Conservation (phyloP, 2,888 invertebrate species). For the Sepiola atlantica region DNA sequence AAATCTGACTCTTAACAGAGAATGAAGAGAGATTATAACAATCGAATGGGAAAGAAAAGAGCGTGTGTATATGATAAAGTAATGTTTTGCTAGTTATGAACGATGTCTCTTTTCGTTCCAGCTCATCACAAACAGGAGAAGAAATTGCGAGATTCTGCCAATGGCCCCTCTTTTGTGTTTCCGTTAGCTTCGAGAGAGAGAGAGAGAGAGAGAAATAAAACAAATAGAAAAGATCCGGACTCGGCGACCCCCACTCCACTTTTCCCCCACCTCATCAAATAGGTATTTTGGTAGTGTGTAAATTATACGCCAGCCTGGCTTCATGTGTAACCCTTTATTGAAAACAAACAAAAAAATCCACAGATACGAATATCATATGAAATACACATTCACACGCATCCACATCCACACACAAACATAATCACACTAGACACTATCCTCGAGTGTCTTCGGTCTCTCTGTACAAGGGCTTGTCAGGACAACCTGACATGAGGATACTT, state of each 20-base stretch:
- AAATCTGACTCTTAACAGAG: neutral
- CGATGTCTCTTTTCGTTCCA: neutral
- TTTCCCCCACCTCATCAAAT: neutral
- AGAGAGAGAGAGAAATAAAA: constrained; percentile 34
- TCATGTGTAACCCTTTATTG: neutral
- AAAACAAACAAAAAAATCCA: no score
- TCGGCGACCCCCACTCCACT: neutral
- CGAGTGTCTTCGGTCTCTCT: no score
- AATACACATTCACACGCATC: neutral
- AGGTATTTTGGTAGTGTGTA: neutral
- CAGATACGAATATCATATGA: neutral
- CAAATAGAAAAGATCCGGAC: neutral
- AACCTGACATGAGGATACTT: no score
- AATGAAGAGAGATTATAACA: neutral
- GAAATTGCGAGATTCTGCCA: neutral
- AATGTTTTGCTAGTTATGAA: neutral
- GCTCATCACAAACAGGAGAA: neutral
- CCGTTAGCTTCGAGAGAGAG: neutral
- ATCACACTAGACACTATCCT: no score
- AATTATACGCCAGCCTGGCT: neutral
- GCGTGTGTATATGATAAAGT: no score
- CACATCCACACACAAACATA: neutral
- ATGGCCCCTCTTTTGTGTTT: neutral
- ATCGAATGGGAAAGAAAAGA: neutral
- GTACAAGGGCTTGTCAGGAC: no score